Conservation (phyloP, 1,140 invertebrate genomes). For the honey bee (Apis mellifera) region Amel_HAv3.1 CM009946.2:6813501-6814000, state of each 20-base stretch:
- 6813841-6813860: too few species aligned
- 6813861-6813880: too few species aligned
- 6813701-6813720: not conserved
- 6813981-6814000: not conserved
- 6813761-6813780: constrained; percentile 3
- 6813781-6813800: not conserved
- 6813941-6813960: not conserved
- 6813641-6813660: too few species aligned
- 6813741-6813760: constrained; percentile 3
- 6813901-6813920: not conserved
- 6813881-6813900: not conserved
- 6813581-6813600: not conserved
- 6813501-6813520: not conserved
- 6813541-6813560: constrained; percentile 16
- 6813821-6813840: too few species aligned
- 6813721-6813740: not conserved
- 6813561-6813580: not conserved
- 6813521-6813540: not conserved
- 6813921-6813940: not conserved
- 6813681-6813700: not conserved
- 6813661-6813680: not conserved
- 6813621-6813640: not conserved
- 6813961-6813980: not conserved
- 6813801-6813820: not conserved
- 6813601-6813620: not conserved